Base-by-base conservation (phyloP, 2,797 vertebrate genomes). In the Sebastiscus tertius region DNA sequence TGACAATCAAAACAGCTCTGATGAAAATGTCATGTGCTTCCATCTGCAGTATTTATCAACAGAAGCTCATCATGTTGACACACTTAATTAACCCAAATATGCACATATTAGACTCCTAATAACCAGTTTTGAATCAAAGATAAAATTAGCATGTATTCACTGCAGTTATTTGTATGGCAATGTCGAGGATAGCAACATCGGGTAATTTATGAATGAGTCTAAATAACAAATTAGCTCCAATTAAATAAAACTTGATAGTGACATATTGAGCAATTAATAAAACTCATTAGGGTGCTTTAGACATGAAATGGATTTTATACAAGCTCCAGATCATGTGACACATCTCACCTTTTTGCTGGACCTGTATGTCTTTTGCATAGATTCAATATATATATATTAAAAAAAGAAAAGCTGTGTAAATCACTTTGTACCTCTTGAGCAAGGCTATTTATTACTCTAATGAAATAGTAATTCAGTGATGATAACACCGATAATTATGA, bases 401-500 rank as follows among this genome's bases (percentile, higher is more conserved):
- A 1, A 18, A 60, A 62, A 59, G 24, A 24, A 42, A 36, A 16
- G 2, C 42, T 27, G 26, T 39, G 16, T 6, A 24, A 61, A 69
- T 72, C 16, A 34, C 8, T 79, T 56, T 82, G 55, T 59, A 64
- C 18, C 24, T 63, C 63, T 70, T 62, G 59, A 84, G 9, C 22
- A 14, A 34, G 11, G 12, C 55, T 79, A 58, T 75, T 74, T 82
- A 76, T 79, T 75, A 8, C 42, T 59, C 20, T 69, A 24, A 72
- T 86, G 27, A 49, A 80, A 77, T 24, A 73, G 73, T 79, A 18
- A 74, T 61, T 71, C 33, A 46, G 52, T 49, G 85, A 85, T 39
- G 61, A 64, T 68, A 77, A 87, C 46, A 75, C 60, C 2, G 68
- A 73, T 87, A 80, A 90, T 84, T 75, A 81, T 64, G 59, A 63